These are phyloP conservation scores for Progne subis DNA, from an alignment of 2,113 vertebrate genomes.

Conservation along the genomic window DNA sequence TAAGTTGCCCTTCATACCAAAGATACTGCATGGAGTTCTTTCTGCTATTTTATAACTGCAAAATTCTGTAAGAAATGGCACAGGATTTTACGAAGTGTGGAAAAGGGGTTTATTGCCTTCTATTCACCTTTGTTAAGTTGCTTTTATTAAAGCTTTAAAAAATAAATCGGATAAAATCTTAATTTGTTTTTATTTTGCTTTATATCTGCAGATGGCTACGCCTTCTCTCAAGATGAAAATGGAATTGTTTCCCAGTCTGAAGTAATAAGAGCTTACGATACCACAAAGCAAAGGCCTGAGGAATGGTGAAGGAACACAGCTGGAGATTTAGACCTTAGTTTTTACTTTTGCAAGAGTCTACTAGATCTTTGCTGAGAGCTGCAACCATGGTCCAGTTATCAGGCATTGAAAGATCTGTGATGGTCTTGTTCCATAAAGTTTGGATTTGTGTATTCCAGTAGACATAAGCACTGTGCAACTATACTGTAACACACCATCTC, in stretches of 20 bases:
- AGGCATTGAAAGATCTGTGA: conserved; percentile 54
- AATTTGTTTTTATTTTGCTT: background rate
- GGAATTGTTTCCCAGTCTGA: conserved; percentile 98
- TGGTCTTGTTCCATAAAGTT: conserved; percentile 49
- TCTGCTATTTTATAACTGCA: background rate
- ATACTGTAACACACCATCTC: conserved; percentile 76
- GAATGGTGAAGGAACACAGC: conserved; percentile 83
- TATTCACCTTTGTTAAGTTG: background rate
- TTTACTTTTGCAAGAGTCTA: conserved; percentile 8
- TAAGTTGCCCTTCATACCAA: background rate
- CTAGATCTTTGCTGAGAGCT: conserved; percentile 44
- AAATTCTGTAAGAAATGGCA: background rate
- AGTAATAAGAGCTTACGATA: conserved; percentile 96
- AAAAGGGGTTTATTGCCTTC: background rate
- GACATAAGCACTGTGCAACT: conserved; percentile 84
- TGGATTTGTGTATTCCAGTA: conserved; percentile 74
- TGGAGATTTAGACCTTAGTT: background rate
- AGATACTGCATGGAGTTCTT: background rate
- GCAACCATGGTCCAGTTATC: conserved; percentile 4
- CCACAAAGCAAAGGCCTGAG: conserved; percentile 92
- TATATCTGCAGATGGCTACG: conserved; percentile 88
- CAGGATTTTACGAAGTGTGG: background rate
- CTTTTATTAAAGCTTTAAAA: background rate
- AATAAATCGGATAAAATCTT: background rate
- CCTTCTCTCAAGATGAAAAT: conserved; percentile 99